phyloP scores from a whole-genome alignment of 2,113 vertebrate species.

The Apus apus region DNA sequence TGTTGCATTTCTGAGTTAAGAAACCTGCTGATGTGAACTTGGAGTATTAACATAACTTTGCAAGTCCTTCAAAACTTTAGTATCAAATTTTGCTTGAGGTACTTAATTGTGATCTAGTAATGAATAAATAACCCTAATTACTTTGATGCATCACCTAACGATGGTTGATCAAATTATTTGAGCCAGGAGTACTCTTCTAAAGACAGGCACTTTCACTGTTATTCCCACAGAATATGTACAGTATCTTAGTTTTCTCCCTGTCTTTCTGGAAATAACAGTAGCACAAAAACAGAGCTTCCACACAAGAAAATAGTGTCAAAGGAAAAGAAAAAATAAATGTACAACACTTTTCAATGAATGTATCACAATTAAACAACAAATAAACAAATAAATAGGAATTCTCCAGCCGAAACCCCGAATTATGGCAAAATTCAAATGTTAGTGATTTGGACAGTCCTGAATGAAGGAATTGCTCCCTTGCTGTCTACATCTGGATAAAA shows the following conservation, averaged over 20 bases:
- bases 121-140: not conserved
- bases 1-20: not conserved
- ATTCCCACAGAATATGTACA: not conserved
- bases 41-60: not conserved
- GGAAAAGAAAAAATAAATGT: accelerated
- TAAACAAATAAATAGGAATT: accelerated
- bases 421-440: not conserved
- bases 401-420: not conserved
- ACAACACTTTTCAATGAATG: not conserved
- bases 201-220: not conserved
- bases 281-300: not conserved
- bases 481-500: not conserved
- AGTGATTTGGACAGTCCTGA: not conserved
- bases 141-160: not conserved
- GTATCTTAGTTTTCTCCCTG: not conserved
- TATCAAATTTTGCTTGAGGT: not conserved
- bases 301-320: not conserved
- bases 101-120: not conserved
- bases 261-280: not conserved
- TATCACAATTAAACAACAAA: accelerated
- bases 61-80: not conserved
- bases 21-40: not conserved
- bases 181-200: not conserved
- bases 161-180: not conserved
- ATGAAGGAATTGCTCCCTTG: not conserved